Evolutionary conservation across 2,888 invertebrate species (phyloP).

Genomic region (Holacanthella duospinosa): DNA sequence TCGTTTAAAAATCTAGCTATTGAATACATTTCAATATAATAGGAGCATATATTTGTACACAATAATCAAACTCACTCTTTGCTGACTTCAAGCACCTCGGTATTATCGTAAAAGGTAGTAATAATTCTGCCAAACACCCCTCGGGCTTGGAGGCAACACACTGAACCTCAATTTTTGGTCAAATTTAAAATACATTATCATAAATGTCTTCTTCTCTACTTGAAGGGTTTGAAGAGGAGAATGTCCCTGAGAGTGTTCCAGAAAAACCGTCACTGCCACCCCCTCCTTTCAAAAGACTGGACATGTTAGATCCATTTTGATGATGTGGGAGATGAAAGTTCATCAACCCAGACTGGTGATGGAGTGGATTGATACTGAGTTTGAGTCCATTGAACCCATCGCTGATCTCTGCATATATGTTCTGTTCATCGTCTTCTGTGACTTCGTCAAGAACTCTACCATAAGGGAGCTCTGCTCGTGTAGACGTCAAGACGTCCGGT

Average conservation of each 20-base stretch:
- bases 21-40: not conserved
- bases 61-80: too few relatives aligned
- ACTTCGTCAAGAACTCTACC: conserved; percentile 37
- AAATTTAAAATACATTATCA: conserved; percentile 41
- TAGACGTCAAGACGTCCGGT: conserved; percentile 11
- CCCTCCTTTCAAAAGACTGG: conserved; percentile 32
- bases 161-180: too few relatives aligned
- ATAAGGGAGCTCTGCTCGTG: conserved; percentile 30
- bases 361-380: conserved; percentile 29
- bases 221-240: conserved; percentile 40
- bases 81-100: too few relatives aligned
- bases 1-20: too few relatives aligned
- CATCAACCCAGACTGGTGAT: conserved; percentile 30
- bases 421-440: conserved; percentile 31
- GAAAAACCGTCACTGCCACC: conserved; percentile 41
- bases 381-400: conserved; percentile 29
- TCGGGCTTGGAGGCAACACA: too few relatives aligned
- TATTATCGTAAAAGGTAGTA: too few relatives aligned
- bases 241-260: conserved; percentile 40
- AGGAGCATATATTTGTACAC: too few relatives aligned
- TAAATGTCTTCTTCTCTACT: conserved; percentile 43
- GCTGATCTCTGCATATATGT: conserved; percentile 38
- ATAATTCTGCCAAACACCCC: too few relatives aligned
- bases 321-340: conserved; percentile 30
- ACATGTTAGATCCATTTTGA: conserved; percentile 27